Percentiles rank a stretch among this genome's conserved stretches.
phyloP scores from a whole-genome alignment of 2,888 invertebrate species.

The Thymelicus acteon region DNA sequence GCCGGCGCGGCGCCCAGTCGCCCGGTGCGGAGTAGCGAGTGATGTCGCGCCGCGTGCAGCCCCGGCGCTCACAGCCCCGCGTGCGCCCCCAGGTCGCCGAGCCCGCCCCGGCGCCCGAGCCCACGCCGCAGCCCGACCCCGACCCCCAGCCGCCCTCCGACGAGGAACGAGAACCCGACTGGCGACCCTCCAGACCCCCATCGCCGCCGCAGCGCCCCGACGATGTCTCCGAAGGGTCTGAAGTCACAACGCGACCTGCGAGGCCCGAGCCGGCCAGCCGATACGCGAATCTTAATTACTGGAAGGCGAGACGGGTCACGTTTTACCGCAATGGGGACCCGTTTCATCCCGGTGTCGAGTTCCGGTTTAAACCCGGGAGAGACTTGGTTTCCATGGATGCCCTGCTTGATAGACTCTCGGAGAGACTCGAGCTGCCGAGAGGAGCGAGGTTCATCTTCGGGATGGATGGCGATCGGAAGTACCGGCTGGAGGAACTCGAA shows the following conservation, averaged over 20 bases:
- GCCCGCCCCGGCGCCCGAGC: conserved; percentile 71
- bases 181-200: conserved; percentile 73
- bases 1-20: conserved; percentile 67
- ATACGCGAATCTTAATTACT: conserved; percentile 93
- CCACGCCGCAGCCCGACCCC: conserved; percentile 69
- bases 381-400: conserved; percentile 94
- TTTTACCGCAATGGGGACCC: conserved; percentile 98
- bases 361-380: conserved; percentile 93
- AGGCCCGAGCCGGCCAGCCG: conserved; percentile 85
- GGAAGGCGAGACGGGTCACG: conserved; percentile 93
- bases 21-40: conserved; percentile 65
- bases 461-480: conserved; percentile 95
- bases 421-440: conserved; percentile 93
- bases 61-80: conserved; percentile 68
- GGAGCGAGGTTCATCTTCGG: conserved; percentile 96
- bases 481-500: conserved; percentile 92
- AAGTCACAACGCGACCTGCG: conserved; percentile 85
- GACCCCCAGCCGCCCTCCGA: conserved; percentile 74
- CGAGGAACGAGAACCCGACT: conserved; percentile 83
- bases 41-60: conserved; percentile 78
- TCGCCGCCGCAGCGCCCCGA: conserved; percentile 75
- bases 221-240: conserved; percentile 78
- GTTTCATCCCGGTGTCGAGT: conserved; percentile 95
- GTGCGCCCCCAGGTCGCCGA: conserved; percentile 77
- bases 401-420: conserved; percentile 93